A percentile compares a stretch with the other conserved stretches of the same genome.
Evolutionary conservation across 2,113 vertebrate genomes (phyloP).

Genomic region (Sminthopsis crassicaudata): DNA sequence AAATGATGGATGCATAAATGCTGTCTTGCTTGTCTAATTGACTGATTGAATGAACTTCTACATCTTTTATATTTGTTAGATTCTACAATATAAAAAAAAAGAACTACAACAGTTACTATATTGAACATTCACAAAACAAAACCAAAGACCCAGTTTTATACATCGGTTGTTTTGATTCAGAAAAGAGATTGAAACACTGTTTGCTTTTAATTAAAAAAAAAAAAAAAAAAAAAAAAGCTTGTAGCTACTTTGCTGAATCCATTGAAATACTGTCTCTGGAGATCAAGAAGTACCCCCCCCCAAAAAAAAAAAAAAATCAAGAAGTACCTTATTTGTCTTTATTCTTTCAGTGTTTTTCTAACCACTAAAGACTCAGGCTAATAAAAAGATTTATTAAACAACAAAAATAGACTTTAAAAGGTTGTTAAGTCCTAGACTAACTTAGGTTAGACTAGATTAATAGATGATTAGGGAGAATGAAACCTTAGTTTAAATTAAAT

Average conservation of each 20-base stretch:
- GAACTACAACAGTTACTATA: neutral
- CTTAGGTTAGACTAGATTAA: neutral
- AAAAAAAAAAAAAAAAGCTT: neutral
- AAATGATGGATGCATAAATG: conserved; percentile 99
- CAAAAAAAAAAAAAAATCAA: no score
- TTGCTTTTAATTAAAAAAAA: neutral
- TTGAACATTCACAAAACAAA: neutral
- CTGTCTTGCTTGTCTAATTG: conserved; percentile 92
- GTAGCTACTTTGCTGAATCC: neutral
- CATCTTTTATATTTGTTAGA: conserved; percentile 9
- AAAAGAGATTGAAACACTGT: neutral
- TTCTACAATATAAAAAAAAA: conserved; percentile 1
- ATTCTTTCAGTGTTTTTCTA: neutral
- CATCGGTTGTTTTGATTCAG: conserved; percentile 43
- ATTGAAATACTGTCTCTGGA: neutral
- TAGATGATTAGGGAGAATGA: neutral
- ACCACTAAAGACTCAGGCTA: neutral
- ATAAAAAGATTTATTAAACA: no score
- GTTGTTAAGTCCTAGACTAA: neutral
- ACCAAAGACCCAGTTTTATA: conserved; percentile 5
- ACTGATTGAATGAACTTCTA: conserved; percentile 73
- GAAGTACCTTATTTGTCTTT: neutral
- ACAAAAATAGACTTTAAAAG: neutral
- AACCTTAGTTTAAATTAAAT: neutral
- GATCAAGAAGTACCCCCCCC: neutral